Percentiles rank a stretch among this genome's conserved stretches.
Conservation (phyloP, 2,888 invertebrate genomes). For the Drosophila testacea region DNA sequence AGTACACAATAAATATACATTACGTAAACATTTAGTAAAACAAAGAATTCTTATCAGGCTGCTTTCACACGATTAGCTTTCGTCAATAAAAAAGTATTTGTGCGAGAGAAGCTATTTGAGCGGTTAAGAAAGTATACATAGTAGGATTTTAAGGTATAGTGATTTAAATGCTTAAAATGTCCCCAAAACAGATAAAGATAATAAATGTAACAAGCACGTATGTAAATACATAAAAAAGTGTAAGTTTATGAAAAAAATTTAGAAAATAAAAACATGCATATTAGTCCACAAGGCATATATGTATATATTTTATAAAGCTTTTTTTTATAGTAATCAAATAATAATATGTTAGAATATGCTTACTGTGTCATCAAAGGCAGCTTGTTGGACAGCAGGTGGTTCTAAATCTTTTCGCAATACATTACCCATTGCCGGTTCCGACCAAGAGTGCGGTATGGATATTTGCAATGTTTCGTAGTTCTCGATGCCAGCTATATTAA, state of each 20-base stretch:
- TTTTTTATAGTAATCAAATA: background rate
- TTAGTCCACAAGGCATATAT: background rate
- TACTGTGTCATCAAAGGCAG: conserved; percentile 92
- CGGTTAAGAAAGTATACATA: background rate
- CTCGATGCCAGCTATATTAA: conserved; percentile 93
- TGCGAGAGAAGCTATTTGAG: background rate
- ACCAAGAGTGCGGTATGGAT: conserved; percentile 90
- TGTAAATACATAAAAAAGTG: background rate
- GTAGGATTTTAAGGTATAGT: background rate
- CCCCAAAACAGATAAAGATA: conserved; percentile 13
- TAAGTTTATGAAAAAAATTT: no score
- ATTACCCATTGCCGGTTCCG: conserved; percentile 89
- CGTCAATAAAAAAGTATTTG: background rate
- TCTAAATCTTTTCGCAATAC: conserved; percentile 88
- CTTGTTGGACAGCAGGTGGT: conserved; percentile 93
- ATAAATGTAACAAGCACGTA: conserved; percentile 1
- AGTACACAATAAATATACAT: background rate
- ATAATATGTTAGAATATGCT: conserved; percentile 51
- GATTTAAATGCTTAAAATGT: conserved; percentile 30
- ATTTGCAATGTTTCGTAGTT: conserved; percentile 90
- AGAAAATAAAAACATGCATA: conserved; percentile 1
- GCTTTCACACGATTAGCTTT: background rate
- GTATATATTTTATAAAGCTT: background rate
- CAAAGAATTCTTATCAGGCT: background rate
- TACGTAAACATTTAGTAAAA: background rate